Conservation (phyloP, 2,888 invertebrate species). For the Anticlea derivata region DNA sequence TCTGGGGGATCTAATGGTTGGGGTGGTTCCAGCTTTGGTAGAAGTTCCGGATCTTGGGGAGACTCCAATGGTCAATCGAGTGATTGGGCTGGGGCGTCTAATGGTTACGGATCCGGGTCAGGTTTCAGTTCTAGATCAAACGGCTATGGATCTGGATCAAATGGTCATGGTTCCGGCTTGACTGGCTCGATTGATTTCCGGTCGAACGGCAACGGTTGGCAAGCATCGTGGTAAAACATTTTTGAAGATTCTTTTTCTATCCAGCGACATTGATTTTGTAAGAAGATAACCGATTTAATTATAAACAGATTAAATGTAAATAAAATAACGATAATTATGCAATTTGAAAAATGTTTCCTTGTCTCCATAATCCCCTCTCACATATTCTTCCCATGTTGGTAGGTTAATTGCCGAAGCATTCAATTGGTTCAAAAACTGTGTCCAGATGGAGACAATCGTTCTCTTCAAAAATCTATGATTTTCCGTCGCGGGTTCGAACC, state of each 20-base stretch:
- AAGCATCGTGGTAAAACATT: conserved; percentile 19
- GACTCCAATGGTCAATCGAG: conserved; percentile 5
- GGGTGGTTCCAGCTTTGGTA: conserved; percentile 2
- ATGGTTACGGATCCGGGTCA: not conserved
- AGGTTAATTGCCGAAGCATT: too few species aligned
- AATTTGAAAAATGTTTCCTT: too few species aligned
- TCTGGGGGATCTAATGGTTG: not conserved
- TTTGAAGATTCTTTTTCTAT: not conserved
- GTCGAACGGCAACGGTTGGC: conserved; percentile 21
- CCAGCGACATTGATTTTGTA: not conserved
- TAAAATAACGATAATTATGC: too few species aligned
- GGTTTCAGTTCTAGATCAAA: not conserved
- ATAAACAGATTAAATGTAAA: not conserved
- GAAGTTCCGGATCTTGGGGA: conserved; percentile 9
- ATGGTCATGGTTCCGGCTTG: conserved; percentile 9
- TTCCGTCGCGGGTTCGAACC: too few species aligned
- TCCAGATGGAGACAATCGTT: too few species aligned
- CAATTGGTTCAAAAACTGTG: too few species aligned
- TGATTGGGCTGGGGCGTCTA: conserved; percentile 6
- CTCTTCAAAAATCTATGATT: too few species aligned
- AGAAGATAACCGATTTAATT: conserved; percentile 1
- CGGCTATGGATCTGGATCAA: too few species aligned
- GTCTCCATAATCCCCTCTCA: too few species aligned
- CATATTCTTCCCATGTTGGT: too few species aligned
- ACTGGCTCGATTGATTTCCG: conserved; percentile 18